Evolutionary conservation across 2,113 vertebrate species (phyloP), one percentile per base, ranked within the genome.

Genomic region (Cygnus atratus): DNA sequence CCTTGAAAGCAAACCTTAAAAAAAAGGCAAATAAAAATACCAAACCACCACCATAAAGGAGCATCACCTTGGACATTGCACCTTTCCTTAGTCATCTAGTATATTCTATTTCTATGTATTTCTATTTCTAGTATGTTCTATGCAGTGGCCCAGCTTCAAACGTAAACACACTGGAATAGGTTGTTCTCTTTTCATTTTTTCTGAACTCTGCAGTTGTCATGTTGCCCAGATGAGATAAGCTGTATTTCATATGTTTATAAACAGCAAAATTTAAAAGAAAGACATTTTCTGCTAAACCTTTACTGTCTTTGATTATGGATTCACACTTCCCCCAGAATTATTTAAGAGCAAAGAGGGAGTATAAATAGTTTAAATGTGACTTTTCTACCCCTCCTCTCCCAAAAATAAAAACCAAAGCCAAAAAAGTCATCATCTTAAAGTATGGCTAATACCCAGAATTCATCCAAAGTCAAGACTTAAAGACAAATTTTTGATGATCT

Each of bases 251-350:
- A 28, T 77, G 70, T 86, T 33, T 66, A 59, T 5, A 20, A 46
- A 41, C 21, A 41, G 24, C 55, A 14, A 37, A 90, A 79, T 15
- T 39, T 52, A 25, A 91, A 79, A 62, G 26, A 85, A 81, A 59
- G 17, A 71, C 62, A 6, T 75, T 63, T 92, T 93, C 57, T 71
- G 11, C n/a, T 88, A 63, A 44, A n/a, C 31, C 63, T 87, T 57
- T 70, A 14, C 5, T 59, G 1, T 79, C 22, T 84, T 91, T 87
- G 29, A 75, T 74, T 9, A 11, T 65, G 22, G 8, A 61, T 62
- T 74, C 3, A 2, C 74, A 57, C 85, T 88, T 83, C 2, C 29
- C 21, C 0, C 0, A 11, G 73, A 80, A 24, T 44, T 77, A 44
- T 39, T 70, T 44, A 84, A 74, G 6, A 81, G 68, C 73, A 68